These are phyloP conservation scores for Calidris pugnax DNA, from an alignment of 2,113 vertebrate genomes.

Conservation along the genomic window DNA sequence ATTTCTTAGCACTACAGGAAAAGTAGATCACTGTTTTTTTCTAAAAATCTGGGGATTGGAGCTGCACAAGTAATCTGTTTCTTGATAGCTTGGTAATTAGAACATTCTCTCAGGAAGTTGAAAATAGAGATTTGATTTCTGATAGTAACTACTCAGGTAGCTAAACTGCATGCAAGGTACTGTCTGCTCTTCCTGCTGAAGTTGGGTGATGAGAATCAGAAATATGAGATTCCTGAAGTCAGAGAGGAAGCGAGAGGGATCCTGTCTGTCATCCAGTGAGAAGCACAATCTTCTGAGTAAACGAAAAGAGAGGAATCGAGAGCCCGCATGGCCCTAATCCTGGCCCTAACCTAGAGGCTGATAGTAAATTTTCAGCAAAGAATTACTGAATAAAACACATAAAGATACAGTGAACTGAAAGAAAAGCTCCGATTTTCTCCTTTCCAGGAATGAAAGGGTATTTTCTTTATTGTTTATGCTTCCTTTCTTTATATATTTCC, in stretches of 20 bases:
- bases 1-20: not conserved
- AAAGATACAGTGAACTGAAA: not conserved
- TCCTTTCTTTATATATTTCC: not conserved
- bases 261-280: not conserved
- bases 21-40: not conserved
- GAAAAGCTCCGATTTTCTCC: not conserved
- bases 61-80: constrained; percentile 20
- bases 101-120: constrained; percentile 24
- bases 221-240: not conserved
- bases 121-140: constrained; percentile 53
- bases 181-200: not conserved
- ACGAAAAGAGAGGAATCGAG: not conserved
- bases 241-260: not conserved
- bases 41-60: not conserved
- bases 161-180: not conserved
- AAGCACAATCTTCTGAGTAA: not conserved
- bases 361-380: not conserved
- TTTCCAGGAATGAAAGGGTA: not conserved
- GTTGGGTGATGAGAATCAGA: not conserved
- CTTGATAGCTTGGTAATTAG: constrained; percentile 45
- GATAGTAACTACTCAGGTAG: not conserved
- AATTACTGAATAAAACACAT: not conserved
- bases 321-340: not conserved
- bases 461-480: not conserved
- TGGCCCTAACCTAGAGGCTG: not conserved